Base-by-base conservation (phyloP, 2,888 invertebrate species). In the Tipula vernalis region DNA sequence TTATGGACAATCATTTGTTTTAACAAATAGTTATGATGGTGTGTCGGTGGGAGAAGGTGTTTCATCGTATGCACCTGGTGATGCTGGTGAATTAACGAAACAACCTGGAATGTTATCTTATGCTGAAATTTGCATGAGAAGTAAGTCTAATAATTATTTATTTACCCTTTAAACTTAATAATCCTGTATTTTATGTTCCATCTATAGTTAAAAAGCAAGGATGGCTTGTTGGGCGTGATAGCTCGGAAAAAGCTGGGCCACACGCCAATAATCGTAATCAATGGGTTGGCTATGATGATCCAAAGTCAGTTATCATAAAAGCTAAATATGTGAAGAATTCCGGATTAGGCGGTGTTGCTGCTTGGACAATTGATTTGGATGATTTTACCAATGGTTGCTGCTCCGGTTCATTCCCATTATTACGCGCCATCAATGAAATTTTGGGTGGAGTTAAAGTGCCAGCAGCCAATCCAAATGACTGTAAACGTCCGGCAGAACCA, bases 251-350 rank as follows among this genome's bases (percentile, higher is more conserved):
- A 86, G 90, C 91, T 0, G 92, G 92, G 0, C 97, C 98, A 0
- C 97, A 95, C 90, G 95, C 97, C 0, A 95, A 95, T 91, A 93
- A 93, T 8, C 94, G 94, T 83, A 95, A 96, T 89, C 97, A 98
- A 90, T 98, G 98, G 97, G 97, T 97, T 51, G 96, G 97, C 83
- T 98, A 95, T 89, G 98, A 98, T 90, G 96, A 97, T 91, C 92
- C 94, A 0, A 94, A 94, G 87, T 97, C 97, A 13, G 93, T 97
- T 15, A 94, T 93, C 87, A 94, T 94, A 88, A 97, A 97, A 92
- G 96, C 95, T 88, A 89, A 95, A 88, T 98, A 96, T 92, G 95
- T 97, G 0, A 92, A 94, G 87, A 92, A 93, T 5, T 93, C 94
- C 89, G 95, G 95, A 0, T 94, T 96, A 87, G 97, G 96, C 0